These are phyloP conservation scores for Danio kyathit DNA, from an alignment of 2,797 vertebrate genomes.

Conservation along the genomic window DNA sequence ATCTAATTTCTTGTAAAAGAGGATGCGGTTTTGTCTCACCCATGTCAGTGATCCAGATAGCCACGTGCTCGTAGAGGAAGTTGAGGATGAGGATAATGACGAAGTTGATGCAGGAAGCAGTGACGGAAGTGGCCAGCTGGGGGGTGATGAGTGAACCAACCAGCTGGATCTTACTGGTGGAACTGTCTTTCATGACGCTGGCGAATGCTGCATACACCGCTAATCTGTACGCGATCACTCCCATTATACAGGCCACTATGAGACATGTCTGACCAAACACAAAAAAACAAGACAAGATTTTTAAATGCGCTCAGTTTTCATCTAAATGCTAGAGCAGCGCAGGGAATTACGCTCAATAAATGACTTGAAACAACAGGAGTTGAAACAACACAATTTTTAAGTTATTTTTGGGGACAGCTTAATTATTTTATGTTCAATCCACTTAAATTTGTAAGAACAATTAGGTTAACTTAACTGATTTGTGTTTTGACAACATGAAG, in stretches of 20 bases:
- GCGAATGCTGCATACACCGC: constrained; percentile 93
- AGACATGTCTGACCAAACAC: constrained; percentile 83
- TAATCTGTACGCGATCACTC: constrained; percentile 94
- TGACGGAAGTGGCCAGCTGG: constrained; percentile 93
- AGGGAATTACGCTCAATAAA: not conserved
- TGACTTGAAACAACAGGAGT: too few species aligned
- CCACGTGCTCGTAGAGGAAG: constrained; percentile 93
- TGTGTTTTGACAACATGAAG: too few species aligned
- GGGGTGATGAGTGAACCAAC: constrained; percentile 90
- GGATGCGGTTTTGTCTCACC: constrained; percentile 78
- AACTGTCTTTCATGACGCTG: constrained; percentile 90
- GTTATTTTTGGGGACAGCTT: too few species aligned
- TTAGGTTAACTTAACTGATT: too few species aligned
- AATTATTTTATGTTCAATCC: too few species aligned
- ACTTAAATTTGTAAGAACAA: too few species aligned
- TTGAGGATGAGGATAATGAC: constrained; percentile 97
- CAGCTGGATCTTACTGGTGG: constrained; percentile 80
- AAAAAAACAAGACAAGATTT: constrained; percentile 4
- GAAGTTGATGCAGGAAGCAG: constrained; percentile 96
- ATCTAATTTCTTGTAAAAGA: not conserved
- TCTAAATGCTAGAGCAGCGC: not conserved
- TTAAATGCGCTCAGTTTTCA: not conserved
- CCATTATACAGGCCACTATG: constrained; percentile 93
- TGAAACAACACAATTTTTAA: too few species aligned
- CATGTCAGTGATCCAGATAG: constrained; percentile 97